Percentiles rank a stretch among this genome's conserved stretches.
Evolutionary conservation across 37 sponge, comb jelly and placozoan species (phyloP).

Genomic region (Beroe ovata): DNA sequence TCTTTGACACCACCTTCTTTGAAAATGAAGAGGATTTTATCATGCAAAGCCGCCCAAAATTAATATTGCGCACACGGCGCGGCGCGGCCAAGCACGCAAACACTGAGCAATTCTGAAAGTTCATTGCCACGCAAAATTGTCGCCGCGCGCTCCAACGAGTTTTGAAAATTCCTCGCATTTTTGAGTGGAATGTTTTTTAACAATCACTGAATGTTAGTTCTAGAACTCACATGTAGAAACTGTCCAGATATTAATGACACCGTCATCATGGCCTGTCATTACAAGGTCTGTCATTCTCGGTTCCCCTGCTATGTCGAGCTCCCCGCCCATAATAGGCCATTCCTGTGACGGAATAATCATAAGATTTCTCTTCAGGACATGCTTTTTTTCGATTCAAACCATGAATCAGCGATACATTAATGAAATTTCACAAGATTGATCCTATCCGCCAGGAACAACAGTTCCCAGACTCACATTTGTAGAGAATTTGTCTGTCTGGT

Average conservation of each 20-base stretch:
- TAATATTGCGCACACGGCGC: not conserved
- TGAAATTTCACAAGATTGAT: too few species aligned
- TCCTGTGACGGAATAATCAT: too few species aligned
- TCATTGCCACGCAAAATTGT: not conserved
- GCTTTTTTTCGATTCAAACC: too few species aligned
- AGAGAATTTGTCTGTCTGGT: conserved; percentile 21
- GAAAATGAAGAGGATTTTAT: not conserved
- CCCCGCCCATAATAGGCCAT: conserved; percentile 27
- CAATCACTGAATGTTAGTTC: not conserved
- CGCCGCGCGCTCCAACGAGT: conserved; percentile 1
- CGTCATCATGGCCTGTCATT: conserved; percentile 32
- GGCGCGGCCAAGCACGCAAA: not conserved
- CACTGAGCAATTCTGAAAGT: conserved; percentile 10
- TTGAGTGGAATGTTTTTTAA: not conserved
- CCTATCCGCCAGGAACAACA: too few species aligned
- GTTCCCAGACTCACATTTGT: conserved; percentile 49
- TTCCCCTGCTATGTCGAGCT: conserved; percentile 45
- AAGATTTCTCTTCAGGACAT: too few species aligned
- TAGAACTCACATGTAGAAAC: conserved; percentile 42
- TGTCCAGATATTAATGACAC: conserved; percentile 52
- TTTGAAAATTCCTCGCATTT: not conserved
- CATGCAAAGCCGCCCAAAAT: not conserved
- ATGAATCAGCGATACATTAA: too few species aligned
- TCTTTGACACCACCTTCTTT: too few species aligned
- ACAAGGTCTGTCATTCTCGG: conserved; percentile 44